Evolutionary conservation across 1,140 invertebrate genomes (phyloP), one percentile per base, ranked within the genome.

Genomic region (Drosophila athabasca): DNA sequence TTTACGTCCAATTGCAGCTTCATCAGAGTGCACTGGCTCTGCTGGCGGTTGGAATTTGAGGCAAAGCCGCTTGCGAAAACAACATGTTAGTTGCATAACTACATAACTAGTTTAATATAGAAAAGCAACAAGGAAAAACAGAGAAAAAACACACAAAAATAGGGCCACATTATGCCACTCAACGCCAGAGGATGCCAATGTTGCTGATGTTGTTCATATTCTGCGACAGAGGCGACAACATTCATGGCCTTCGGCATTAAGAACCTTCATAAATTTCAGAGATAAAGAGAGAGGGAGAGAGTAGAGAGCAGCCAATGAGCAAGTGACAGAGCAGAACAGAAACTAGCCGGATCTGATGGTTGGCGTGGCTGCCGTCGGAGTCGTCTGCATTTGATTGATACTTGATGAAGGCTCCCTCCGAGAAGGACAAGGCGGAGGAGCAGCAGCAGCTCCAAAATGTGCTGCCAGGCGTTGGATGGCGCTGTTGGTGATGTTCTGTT

Each of bases 371-470:
- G 45, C 49, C 65, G 66, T 65, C 62, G 54, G 66, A 55, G 31
- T 50, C 53, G 83, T 88, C 82, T 87, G 83, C 70, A 71, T 88
- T 88, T 87, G 82, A 87, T 87, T 87, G 83, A 87, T 87, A 87
- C 82, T 87, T 87, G 74, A 87, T 59, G 59, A 53, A 24, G 61
- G 53, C 57, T 61, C 43, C 43, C 45, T 46, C 43, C 22, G 17
- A 45, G 54, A 8, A 35, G 35, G 7, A 39, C 26, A 31, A 17
- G 15, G 22, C 9, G 49, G 24, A 48, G 35, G 44, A 31, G 24
- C 41, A 31, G 17, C 3, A 13, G 22, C 29, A 45, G 39, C 24
- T 39, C 51, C 59, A 29, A 78, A 66, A 76, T 76, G 64, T 76
- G 73, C 73, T 72, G 31, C 54, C 66, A 61, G 70, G 69, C 70